Base-by-base conservation (phyloP, 2,113 vertebrate genomes). In the Lagopus muta region DNA sequence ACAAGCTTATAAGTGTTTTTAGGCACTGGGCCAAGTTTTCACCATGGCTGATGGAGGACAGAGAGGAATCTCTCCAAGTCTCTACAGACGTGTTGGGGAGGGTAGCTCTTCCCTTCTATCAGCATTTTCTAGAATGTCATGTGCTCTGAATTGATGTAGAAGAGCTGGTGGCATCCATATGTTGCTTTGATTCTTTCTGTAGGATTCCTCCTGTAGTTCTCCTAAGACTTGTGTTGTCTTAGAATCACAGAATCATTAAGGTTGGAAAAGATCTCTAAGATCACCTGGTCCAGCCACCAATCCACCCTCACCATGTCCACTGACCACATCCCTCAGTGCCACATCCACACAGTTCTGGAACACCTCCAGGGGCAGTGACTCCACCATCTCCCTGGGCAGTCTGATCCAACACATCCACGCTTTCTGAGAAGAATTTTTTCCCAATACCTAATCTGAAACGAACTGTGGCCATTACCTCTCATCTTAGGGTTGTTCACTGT, bases 1-100 rank as follows among this genome's bases (percentile, higher is more conserved):
- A 82, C 72, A 88, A 82, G 32, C 89, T 92, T 91, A 52, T 81
- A 90, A 91, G 76, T 75, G 77, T 32, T 91, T 87, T 92, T 95
- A 95, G 94, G 90, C 82, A 12, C 58, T 76, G 42, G n/a, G 86
- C 86, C 92, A 96, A 76, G 45, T 75, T 75, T 91, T 82, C 0
- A 5, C 43, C 38, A 16, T 15, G 74, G 88, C 61, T 69, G 72
- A 77, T 0, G 0, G 34, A 82, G 32, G 47, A 71, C 79, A 71
- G 43, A 65, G 50, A 91, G 28, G 69, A 77, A 88, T 81, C 73
- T 75, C 62, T 32, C 58, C 82, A 90, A 71, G 73, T 34, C 43
- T 43, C 72, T 60, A 25, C 12, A 52, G 72, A 77, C 34, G 42
- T 77, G 32, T 22, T 64, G 28, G 47, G 32, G 21, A 72, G 74